Base-by-base conservation (phyloP, 2,888 invertebrate species). In the Idaea aversata region DNA sequence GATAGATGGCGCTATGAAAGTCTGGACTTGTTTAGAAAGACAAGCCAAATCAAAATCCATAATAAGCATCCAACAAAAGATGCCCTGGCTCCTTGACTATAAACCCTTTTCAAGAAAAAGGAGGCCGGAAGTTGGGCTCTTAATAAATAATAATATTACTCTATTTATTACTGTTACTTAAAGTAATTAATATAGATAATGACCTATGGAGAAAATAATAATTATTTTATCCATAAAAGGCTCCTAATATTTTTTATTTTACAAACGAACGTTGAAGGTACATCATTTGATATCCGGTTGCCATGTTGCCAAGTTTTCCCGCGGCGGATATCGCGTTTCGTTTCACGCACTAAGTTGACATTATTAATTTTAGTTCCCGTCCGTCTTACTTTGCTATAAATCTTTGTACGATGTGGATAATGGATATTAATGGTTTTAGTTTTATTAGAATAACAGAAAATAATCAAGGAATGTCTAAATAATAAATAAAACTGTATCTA, bases 321-420 rank as follows among this genome's bases (percentile, higher is more conserved):
- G 66, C 68, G 70, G 64, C 63, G 63, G 67, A 70, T 71, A 73
- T 75, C 65, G 71, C 74, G 72, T 78, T 77, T 70, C 73, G 71
- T 72, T 72, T 65, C 69, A 68, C 70, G 69, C 65, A 58, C 59
- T 47, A 59, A 61, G 61, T 75, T 78, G 66, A 63, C 25, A 76
- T 76, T 74, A 74, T 77, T 75, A 69, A 75, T 75, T 68, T 65
- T n/a, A 58, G n/a, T 15, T 63, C 63, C 62, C 34, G 63, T 58
- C 62, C 47, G 59, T 65, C 61, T 62, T 63, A 62, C 65, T 75
- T 68, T 70, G 69, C 67, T 10, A 47, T 6, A 0, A 47, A 47
- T 47, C 47, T 47, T 47, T 47, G 13, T 47, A 36, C 7, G 7
- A 13, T 47, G 7, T 71, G 67, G 69, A 71, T 70, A 69, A 65